Conservation (phyloP, 2,797 vertebrate species). For the Phalanger gymnotis region DNA sequence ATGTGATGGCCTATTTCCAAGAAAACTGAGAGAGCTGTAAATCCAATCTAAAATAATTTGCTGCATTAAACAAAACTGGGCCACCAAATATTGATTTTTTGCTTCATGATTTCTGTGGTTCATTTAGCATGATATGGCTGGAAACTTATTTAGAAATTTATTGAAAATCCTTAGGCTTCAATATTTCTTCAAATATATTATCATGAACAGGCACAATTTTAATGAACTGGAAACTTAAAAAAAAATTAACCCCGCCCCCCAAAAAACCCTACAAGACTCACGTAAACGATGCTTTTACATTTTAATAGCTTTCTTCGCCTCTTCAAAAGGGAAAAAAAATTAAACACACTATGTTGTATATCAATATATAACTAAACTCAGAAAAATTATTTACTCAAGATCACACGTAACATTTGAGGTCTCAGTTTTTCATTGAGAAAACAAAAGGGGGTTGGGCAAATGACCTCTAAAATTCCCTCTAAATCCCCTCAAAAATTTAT, state of each 20-base stretch:
- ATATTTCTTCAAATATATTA: slow-evolving; percentile 65
- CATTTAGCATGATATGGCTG: slow-evolving; percentile 58
- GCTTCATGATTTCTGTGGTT: slow-evolving; percentile 46
- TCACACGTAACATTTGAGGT: too few relatives aligned
- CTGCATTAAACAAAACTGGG: slow-evolving; percentile 75
- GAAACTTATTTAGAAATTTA: slow-evolving; percentile 68
- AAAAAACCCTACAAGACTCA: not conserved
- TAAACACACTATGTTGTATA: not conserved
- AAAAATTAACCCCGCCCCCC: not conserved
- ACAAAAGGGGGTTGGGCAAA: not conserved
- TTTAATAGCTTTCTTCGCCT: not conserved
- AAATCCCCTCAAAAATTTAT: not conserved
- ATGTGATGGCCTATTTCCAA: slow-evolving; percentile 89
- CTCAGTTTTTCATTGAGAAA: not conserved
- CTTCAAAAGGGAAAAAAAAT: slow-evolving; percentile 24
- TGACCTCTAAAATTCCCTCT: not conserved
- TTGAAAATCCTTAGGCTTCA: slow-evolving; percentile 70
- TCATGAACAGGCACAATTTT: slow-evolving; percentile 47
- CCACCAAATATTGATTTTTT: slow-evolving; percentile 76
- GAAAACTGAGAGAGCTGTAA: slow-evolving; percentile 81
- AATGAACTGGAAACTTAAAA: slow-evolving; percentile 61
- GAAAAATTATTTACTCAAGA: not conserved
- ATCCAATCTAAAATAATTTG: slow-evolving; percentile 81
- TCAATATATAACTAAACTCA: slow-evolving; percentile 10
- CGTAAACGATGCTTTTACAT: not conserved